phyloP scores from a whole-genome alignment of 1,140 invertebrate genomes.

The Vollenhovia emeryi region DNA sequence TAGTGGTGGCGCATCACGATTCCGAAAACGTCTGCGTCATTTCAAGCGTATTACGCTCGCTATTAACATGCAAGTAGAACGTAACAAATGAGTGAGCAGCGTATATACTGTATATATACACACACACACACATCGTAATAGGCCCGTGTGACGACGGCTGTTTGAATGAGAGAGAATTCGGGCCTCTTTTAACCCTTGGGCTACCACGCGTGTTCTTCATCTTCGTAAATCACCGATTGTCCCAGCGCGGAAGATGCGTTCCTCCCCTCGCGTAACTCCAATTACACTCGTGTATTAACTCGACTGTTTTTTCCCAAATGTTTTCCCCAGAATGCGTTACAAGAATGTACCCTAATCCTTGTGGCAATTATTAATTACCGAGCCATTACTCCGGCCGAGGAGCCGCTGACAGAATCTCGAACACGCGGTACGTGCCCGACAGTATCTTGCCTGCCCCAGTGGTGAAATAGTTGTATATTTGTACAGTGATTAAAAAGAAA shows the following conservation, averaged over 20 bases:
- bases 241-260: not conserved
- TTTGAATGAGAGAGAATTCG: conserved; percentile 1
- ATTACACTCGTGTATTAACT: conserved; percentile 45
- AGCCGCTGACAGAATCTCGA: conserved; percentile 45
- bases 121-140: conserved; percentile 1
- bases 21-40: conserved; percentile 46
- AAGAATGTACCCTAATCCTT: conserved; percentile 41
- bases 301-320: conserved; percentile 44
- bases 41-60: conserved; percentile 52
- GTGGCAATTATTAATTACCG: conserved; percentile 55
- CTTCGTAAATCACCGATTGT: not conserved
- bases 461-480: conserved; percentile 41
- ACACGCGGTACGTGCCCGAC: conserved; percentile 46
- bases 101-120: too few species aligned
- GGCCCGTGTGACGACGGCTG: conserved; percentile 32
- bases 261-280: not conserved
- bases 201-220: conserved; percentile 41
- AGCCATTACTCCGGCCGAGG: conserved; percentile 26
- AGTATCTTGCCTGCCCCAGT: not conserved
- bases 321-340: conserved; percentile 43
- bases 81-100: conserved; percentile 61
- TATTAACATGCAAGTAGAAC: conserved; percentile 69
- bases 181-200: conserved; percentile 51
- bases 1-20: conserved; percentile 46
- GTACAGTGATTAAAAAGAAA: conserved; percentile 50